phyloP scores from a whole-genome alignment of 2,113 vertebrate species.

The Chinchilla lanigera region DNA sequence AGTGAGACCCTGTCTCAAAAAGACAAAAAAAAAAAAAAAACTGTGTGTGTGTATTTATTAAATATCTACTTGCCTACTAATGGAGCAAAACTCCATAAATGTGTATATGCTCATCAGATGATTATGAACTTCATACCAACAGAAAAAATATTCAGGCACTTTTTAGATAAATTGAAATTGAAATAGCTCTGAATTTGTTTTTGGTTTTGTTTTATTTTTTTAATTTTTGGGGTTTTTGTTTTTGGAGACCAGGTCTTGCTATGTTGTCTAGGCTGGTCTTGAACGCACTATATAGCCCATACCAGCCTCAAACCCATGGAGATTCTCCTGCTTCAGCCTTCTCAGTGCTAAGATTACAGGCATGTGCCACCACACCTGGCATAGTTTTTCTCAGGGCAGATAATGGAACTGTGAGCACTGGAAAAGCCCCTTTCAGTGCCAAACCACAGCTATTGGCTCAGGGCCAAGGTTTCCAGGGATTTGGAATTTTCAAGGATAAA shows the following conservation, averaged over 20 bases:
- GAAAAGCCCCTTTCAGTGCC: not conserved
- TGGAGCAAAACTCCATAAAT: conserved; percentile 37
- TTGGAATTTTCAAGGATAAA: conserved; percentile 30
- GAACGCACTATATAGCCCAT: not conserved
- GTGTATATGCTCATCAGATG: not conserved
- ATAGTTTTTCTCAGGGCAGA: conserved; percentile 35
- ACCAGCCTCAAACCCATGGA: not conserved
- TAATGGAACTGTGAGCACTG: conserved; percentile 26
- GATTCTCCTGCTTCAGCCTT: not conserved
- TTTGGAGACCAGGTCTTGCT: not conserved
- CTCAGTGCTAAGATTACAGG: not conserved
- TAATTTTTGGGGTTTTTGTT: not conserved
- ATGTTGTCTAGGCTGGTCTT: not conserved
- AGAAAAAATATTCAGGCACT: conserved; percentile 36
- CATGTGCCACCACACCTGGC: not conserved
- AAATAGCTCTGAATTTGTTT: conserved; percentile 43
- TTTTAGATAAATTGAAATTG: conserved; percentile 44
- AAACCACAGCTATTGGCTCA: not conserved
- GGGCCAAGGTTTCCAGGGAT: not conserved
- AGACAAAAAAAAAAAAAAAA: not conserved
- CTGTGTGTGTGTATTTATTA: not conserved
- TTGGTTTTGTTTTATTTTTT: not conserved
- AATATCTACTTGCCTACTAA: not conserved
- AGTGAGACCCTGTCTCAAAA: not conserved
- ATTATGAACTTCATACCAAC: conserved; percentile 39